A percentile compares a stretch with the other conserved stretches of the same genome.
These are phyloP conservation scores for Aphelocoma californica DNA, from an alignment of 2,797 vertebrate species.

Conservation along the genomic window DNA sequence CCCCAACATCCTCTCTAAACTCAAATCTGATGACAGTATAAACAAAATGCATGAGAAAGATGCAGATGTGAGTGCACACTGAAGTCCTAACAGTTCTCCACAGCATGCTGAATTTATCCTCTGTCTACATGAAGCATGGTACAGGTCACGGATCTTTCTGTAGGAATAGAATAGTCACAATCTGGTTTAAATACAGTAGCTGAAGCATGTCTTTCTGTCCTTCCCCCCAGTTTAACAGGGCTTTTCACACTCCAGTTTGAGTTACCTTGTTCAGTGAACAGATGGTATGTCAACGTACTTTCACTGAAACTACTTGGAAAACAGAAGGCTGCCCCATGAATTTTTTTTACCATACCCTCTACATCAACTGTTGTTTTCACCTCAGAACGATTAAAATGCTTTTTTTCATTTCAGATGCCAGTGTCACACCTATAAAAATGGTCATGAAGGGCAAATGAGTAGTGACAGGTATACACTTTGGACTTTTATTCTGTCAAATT, in stretches of 20 bases:
- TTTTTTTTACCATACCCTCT: background rate
- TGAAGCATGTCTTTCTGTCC: background rate
- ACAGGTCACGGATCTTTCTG: background rate
- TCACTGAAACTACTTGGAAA: background rate
- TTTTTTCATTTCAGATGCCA: background rate
- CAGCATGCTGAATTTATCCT: background rate
- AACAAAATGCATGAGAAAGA: background rate
- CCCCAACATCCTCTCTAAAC: background rate
- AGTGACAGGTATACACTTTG: background rate
- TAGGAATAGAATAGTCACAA: background rate
- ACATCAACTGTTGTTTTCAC: background rate
- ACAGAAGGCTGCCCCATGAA: background rate
- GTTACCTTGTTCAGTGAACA: background rate
- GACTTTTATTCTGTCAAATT: constrained; percentile 17
- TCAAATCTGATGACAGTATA: background rate
- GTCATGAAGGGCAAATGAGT: background rate
- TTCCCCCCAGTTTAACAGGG: background rate
- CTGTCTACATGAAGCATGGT: background rate
- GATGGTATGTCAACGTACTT: background rate
- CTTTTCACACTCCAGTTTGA: background rate
- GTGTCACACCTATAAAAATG: background rate
- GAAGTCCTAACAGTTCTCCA: background rate
- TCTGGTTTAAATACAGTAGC: background rate
- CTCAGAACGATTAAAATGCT: background rate
- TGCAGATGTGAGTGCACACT: background rate